Evolutionary conservation across 1,140 invertebrate species (phyloP).

Genomic region (Stenopsyche tienmushanensis): DNA sequence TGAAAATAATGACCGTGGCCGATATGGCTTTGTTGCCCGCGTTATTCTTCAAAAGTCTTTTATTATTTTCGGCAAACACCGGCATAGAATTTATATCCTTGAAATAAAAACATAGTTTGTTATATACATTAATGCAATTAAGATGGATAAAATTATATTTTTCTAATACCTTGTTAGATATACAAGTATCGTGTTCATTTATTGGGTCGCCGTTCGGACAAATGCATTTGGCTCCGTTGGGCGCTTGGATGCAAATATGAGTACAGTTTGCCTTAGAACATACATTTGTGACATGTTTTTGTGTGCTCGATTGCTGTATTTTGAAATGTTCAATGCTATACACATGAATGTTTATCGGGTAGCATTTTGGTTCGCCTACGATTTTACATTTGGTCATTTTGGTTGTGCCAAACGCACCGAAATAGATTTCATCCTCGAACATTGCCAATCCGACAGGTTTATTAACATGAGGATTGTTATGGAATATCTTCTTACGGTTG

Average conservation of each 20-base stretch:
- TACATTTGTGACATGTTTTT: conserved; percentile 42
- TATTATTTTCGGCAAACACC: not conserved
- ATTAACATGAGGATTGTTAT: conserved; percentile 50
- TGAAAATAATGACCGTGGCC: not conserved
- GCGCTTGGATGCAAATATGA: conserved; percentile 29
- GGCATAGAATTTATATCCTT: too few relatives aligned
- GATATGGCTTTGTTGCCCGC: conserved; percentile 1
- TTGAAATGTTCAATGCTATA: conserved; percentile 56
- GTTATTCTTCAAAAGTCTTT: not conserved
- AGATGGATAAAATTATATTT: too few relatives aligned
- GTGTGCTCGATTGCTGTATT: conserved; percentile 57
- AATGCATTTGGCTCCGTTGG: conserved; percentile 17
- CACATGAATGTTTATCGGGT: conserved; percentile 48
- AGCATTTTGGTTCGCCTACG: conserved; percentile 51
- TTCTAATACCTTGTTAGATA: conserved; percentile 11
- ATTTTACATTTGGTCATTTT: conserved; percentile 58
- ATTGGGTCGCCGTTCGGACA: conserved; percentile 23
- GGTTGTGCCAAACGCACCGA: conserved; percentile 51
- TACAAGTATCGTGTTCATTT: conserved; percentile 11
- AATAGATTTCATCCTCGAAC: conserved; percentile 64
- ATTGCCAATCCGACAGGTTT: conserved; percentile 55
- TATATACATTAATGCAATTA: too few relatives aligned
- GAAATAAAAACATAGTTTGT: too few relatives aligned
- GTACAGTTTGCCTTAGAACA: conserved; percentile 27
- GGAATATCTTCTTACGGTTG: conserved; percentile 52